Base-by-base conservation (phyloP, 92 coral and sea anemone genomes). In the Heliopora coerulea region DNA sequence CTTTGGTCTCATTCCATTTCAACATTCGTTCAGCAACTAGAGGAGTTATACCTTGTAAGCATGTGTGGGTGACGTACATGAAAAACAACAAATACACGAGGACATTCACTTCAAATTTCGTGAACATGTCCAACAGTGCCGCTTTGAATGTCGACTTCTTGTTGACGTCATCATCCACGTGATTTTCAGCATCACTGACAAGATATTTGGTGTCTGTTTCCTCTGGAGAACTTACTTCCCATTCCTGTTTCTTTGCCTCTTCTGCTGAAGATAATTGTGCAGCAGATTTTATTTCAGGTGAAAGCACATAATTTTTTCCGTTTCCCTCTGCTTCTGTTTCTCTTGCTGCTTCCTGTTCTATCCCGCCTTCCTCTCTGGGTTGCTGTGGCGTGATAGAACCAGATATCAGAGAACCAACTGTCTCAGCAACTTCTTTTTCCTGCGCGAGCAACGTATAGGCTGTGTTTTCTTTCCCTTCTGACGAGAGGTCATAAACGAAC, bases 21-120 rank as follows among this genome's bases (percentile, higher is more conserved):
- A 70, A 54, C 77, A 70, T 70, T 1, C 28, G 62, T 25, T 70
- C 77, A 2, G 77, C 77, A 18, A 70, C 50, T 13, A 70, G 41
- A 10, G 77, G 77, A 41, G 77, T 70, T 11, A 70, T 70, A 4
- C 77, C 77, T 35, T 70, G 77, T 18, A 70, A 14, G 49, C 77
- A 70, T 2, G 77, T 70, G 32, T 70, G 77, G 30, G 77, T 70
- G 50, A 70, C 63, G n/a, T 70, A 70, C 77, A 70, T 70, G 15
- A 70, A 70, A 58, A 70, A 70, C n/a, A 70, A 49, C 50, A 70
- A 70, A 54, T 70, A 70, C 15, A 70, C 77, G 17, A 70, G 62
- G 10, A 70, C 77, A 14, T 15, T 34, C 19, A 70, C 77, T 70
- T 70, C 77, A 31, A 70, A 70, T 39, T 35, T 70, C 58, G 62